These are phyloP conservation scores for Brachypteracias leptosomus DNA, from an alignment of 2,113 vertebrate species.

Conservation along the genomic window DNA sequence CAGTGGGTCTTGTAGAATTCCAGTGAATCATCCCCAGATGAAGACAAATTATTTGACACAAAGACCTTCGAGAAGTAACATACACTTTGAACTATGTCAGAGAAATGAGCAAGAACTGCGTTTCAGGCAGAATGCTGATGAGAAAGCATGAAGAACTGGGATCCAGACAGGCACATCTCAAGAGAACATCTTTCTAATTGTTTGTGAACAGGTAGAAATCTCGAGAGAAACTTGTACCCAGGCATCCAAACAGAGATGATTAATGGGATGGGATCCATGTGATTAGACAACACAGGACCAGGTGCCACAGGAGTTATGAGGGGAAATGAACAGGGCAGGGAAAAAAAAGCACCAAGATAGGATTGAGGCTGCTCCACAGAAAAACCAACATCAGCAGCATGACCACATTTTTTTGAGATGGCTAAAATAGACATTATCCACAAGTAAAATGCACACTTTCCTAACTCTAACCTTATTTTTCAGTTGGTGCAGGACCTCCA, in stretches of 20 bases:
- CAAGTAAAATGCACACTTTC: accelerated
- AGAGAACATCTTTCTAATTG: not conserved
- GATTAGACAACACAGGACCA: too few relatives aligned
- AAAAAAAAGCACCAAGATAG: not conserved
- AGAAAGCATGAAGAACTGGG: not conserved
- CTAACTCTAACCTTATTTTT: not conserved
- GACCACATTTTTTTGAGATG: not conserved
- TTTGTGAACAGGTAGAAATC: accelerated
- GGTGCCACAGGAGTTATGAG: not conserved
- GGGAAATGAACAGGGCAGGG: not conserved
- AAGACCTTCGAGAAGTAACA: not conserved
- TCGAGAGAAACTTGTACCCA: not conserved
- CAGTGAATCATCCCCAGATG: accelerated
- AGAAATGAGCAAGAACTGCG: accelerated
- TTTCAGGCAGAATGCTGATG: too few relatives aligned
- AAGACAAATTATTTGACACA: not conserved
- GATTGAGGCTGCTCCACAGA: not conserved
- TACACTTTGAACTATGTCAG: not conserved
- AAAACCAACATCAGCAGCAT: accelerated
- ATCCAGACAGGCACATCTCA: not conserved
- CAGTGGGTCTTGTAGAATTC: not conserved
- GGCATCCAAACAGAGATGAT: not conserved
- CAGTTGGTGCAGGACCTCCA: too few relatives aligned
- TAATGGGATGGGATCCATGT: not conserved
- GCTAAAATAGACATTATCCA: accelerated